Evolutionary conservation across 2,888 invertebrate species (phyloP).

Genomic region (Leptinotarsa rubiginosa): DNA sequence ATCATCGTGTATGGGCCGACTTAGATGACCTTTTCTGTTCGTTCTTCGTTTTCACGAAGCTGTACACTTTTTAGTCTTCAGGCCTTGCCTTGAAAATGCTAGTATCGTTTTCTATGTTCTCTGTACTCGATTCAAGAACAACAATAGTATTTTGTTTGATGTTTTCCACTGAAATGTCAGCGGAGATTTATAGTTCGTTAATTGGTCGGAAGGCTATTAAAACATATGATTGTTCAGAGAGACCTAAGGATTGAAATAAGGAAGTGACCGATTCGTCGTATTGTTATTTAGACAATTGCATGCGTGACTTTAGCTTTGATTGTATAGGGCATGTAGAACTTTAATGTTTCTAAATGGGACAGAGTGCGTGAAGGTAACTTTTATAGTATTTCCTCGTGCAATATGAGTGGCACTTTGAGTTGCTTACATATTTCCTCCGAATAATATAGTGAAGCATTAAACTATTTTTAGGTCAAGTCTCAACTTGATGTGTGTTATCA

Average conservation of each 20-base stretch:
- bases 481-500: too few species aligned
- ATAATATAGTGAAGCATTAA: too few species aligned
- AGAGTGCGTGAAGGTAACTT: background rate
- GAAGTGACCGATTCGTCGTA: slow-evolving; percentile 8
- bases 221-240: slow-evolving; percentile 22
- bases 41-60: slow-evolving; percentile 11
- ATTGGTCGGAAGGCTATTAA: slow-evolving; percentile 30
- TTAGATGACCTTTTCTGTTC: slow-evolving; percentile 20
- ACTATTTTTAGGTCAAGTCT: too few species aligned
- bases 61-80: background rate
- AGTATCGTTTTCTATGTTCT: slow-evolving; percentile 4
- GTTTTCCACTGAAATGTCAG: slow-evolving; percentile 25
- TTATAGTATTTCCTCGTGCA: too few species aligned
- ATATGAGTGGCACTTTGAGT: too few species aligned
- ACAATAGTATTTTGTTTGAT: slow-evolving; percentile 21
- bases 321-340: background rate
- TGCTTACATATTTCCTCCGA: too few species aligned
- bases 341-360: background rate
- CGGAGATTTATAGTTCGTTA: slow-evolving; percentile 24
- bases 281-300: slow-evolving; percentile 7
- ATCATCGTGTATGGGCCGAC: too few species aligned
- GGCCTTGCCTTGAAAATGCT: slow-evolving; percentile 16
- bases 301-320: slow-evolving; percentile 5
- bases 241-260: slow-evolving; percentile 8
- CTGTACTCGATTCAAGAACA: slow-evolving; percentile 20